Conservation (phyloP, 37 sponge, comb jelly and placozoan genomes). For the Cladorhizidae sp. region DNA sequence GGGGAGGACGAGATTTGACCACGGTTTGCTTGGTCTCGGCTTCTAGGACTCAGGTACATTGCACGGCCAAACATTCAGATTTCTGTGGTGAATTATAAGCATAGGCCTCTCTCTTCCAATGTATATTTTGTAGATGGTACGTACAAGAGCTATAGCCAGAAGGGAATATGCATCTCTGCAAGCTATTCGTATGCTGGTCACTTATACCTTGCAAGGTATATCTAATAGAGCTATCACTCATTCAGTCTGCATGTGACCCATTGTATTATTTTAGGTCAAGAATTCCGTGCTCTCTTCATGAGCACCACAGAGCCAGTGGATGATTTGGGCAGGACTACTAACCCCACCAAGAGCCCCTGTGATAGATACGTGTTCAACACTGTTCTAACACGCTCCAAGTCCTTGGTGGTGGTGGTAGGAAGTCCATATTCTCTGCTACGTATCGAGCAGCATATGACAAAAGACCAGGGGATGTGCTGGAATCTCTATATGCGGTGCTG, state of each 20-base stretch:
- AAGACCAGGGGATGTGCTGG: slow-evolving; percentile 52
- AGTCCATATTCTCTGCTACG: slow-evolving; percentile 48
- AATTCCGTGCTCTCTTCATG: slow-evolving; percentile 62
- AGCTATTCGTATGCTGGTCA: slow-evolving; percentile 9
- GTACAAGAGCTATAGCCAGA: slow-evolving; percentile 4
- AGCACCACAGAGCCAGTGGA: slow-evolving; percentile 61
- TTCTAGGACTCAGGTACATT: slow-evolving; percentile 26
- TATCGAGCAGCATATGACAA: slow-evolving; percentile 33
- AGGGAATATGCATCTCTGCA: neutral
- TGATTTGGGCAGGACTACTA: slow-evolving; percentile 20
- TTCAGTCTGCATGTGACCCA: neutral
- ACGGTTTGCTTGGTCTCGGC: slow-evolving; percentile 4
- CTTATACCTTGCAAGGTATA: slow-evolving; percentile 53
- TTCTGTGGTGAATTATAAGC: neutral
- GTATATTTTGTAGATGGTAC: neutral
- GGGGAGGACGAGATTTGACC: neutral
- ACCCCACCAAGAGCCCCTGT: slow-evolving; percentile 78
- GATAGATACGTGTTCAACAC: slow-evolving; percentile 76
- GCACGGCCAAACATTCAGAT: neutral
- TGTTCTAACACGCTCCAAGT: slow-evolving; percentile 65
- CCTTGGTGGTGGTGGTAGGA: slow-evolving; percentile 65
- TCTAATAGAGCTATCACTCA: neutral
- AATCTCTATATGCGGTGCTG: slow-evolving; percentile 43
- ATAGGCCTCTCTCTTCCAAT: neutral
- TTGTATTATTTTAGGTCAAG: slow-evolving; percentile 39